Evolutionary conservation across 1,140 invertebrate species (phyloP).

Genomic region (Acyrthosiphon pisum): DNA sequence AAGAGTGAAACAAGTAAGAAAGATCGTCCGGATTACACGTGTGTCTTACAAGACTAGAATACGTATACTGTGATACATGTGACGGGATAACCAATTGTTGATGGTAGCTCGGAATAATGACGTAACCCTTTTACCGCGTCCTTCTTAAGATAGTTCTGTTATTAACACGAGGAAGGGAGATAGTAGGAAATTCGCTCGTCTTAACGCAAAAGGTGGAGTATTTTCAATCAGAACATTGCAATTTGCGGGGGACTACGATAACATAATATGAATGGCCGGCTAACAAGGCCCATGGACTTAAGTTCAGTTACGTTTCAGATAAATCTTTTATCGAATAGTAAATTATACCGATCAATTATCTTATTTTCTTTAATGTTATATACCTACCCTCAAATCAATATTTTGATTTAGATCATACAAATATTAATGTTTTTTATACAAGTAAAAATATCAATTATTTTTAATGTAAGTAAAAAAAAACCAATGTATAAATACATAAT

Average conservation of each 20-base stretch:
- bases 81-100: slow-evolving; percentile 40
- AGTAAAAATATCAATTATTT: no score
- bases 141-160: slow-evolving; percentile 25
- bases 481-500: not conserved
- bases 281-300: not conserved
- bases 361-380: not conserved
- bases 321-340: not conserved
- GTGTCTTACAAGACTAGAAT: slow-evolving; percentile 27
- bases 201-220: not conserved
- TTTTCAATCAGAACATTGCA: not conserved
- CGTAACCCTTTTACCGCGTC: slow-evolving; percentile 48
- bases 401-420: not conserved
- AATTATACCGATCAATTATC: not conserved
- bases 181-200: not conserved
- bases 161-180: not conserved
- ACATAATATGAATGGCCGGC: not conserved
- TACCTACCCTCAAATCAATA: not conserved
- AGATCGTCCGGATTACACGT: slow-evolving; percentile 36
- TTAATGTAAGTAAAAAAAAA: not conserved
- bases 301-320: no score
- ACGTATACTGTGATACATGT: slow-evolving; percentile 49
- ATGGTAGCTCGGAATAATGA: slow-evolving; percentile 41
- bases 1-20: not conserved
- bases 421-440: not conserved
- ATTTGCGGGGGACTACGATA: not conserved